A percentile compares a stretch with the other conserved stretches of the same genome.
Conservation (phyloP, 1,140 invertebrate genomes). For the Caligus rogercresseyi region DNA sequence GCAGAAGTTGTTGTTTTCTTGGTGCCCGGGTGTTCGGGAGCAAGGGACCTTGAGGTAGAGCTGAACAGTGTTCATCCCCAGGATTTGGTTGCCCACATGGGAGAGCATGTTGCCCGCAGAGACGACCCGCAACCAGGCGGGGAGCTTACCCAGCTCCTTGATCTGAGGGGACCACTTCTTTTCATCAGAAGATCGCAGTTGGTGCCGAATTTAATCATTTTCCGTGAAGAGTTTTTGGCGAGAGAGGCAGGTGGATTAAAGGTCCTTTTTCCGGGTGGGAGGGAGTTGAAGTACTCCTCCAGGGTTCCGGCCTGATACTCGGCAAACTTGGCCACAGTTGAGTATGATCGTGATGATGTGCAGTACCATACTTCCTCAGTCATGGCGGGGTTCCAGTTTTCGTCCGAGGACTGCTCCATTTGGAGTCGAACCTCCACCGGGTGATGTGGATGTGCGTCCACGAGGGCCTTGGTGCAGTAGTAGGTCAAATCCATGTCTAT, state of each 20-base stretch:
- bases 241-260: not conserved
- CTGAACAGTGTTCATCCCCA: slow-evolving; percentile 40
- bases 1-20: slow-evolving; percentile 39
- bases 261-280: not conserved
- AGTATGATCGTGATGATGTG: slow-evolving; percentile 73
- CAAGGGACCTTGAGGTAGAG: slow-evolving; percentile 37
- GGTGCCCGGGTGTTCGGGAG: slow-evolving; percentile 32
- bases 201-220: slow-evolving; percentile 38
- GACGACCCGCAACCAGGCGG: slow-evolving; percentile 33
- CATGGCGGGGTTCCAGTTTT: slow-evolving; percentile 73
- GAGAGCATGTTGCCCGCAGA: slow-evolving; percentile 33
- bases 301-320: slow-evolving; percentile 69
- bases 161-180: slow-evolving; percentile 35
- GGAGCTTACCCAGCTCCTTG: slow-evolving; percentile 35
- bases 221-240: slow-evolving; percentile 26
- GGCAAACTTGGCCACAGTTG: slow-evolving; percentile 88
- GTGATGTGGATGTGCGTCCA: slow-evolving; percentile 92
- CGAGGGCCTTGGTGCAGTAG: slow-evolving; percentile 92
- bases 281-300: not conserved
- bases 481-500: slow-evolving; percentile 81
- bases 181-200: slow-evolving; percentile 40
- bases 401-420: slow-evolving; percentile 76
- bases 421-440: slow-evolving; percentile 89
- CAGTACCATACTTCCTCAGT: slow-evolving; percentile 74
- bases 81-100: slow-evolving; percentile 36